Percentiles rank a stretch among this genome's conserved stretches.
These are phyloP conservation scores for Felis catus DNA, from an alignment of 2,113 vertebrate genomes.

Conservation along the genomic window F.catus_Fca126_mat1.0 CM031411.1:10275001-10275500, in stretches of 20 bases:
- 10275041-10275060: conserved; percentile 35
- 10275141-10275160: conserved; percentile 50
- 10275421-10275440: neutral
- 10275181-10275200: conserved; percentile 27
- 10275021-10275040: neutral
- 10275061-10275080: conserved; percentile 63
- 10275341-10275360: neutral
- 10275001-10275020: neutral
- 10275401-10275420: neutral
- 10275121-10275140: conserved; percentile 14
- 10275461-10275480: neutral
- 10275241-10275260: neutral
- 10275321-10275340: neutral
- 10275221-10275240: neutral
- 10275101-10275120: conserved; percentile 60
- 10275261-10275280: neutral
- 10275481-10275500: neutral
- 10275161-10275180: conserved; percentile 44
- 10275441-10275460: neutral
- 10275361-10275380: neutral
- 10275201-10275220: neutral
- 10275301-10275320: neutral
- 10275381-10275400: neutral
- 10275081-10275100: conserved; percentile 54
- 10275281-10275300: neutral